Conservation (phyloP, 2,113 vertebrate genomes). For the Mormyrus iriodes region DNA sequence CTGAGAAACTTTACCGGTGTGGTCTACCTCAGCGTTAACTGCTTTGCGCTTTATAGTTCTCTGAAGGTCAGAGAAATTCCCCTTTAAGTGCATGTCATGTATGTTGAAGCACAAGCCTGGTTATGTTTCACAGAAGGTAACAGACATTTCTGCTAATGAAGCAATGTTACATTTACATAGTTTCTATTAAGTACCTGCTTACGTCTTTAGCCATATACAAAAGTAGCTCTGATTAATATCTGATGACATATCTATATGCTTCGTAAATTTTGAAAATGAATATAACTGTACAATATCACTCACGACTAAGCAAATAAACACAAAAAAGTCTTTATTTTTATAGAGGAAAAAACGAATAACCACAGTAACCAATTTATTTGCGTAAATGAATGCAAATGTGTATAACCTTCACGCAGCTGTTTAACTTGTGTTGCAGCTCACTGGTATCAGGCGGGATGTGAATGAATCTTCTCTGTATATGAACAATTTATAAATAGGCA, state of each 20-base stretch:
- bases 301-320: not conserved
- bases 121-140: not conserved
- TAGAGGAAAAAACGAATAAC: not conserved
- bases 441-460: not conserved
- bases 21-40: not conserved
- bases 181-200: not conserved
- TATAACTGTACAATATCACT: not conserved
- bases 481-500: not conserved
- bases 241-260: not conserved
- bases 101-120: not conserved
- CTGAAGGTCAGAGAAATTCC: not conserved
- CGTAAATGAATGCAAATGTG: not conserved
- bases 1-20: not conserved
- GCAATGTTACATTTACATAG: not conserved
- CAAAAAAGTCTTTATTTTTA: not conserved
- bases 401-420: not conserved
- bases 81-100: not conserved
- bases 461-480: not conserved
- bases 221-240: not conserved
- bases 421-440: not conserved
- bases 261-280: not conserved
- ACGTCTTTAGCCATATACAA: not conserved
- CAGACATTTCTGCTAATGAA: not conserved
- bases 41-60: not conserved
- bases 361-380: not conserved